Base-by-base conservation (phyloP, 2,888 invertebrate genomes). In the Mylabris sibirica region DNA sequence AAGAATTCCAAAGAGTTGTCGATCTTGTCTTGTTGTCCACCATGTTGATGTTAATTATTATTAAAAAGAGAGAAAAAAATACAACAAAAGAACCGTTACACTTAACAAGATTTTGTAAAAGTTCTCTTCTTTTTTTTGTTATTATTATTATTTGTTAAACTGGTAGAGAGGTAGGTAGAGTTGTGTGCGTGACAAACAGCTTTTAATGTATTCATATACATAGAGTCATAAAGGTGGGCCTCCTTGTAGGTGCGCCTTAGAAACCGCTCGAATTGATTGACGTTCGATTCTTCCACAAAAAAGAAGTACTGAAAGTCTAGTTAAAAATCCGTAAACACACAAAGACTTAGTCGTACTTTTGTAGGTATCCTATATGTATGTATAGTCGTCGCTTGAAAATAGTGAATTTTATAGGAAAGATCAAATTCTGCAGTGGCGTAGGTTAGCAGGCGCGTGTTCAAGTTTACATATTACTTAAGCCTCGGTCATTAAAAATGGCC, bases 211-310 rank as follows among this genome's bases (percentile, higher is more conserved):
- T 75, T 74, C 75, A 74, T 74, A 74, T 74, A 74, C 74, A 67
- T 72, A 72, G 73, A 74, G 17, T 44, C 44, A 74, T 72, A 72
- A 72, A 71, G 71, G 73, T 72, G 72, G 75, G 74, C 61, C 79
- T 76, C 77, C 77, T 77, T 73, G n/a, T n/a, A 76, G 77, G 79
- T 80, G 80, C 77, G 79, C 75, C 79, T 59, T 74, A 76, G 76
- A 66, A 74, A 76, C 77, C 77, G 78, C 74, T 75, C 76, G 75
- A 74, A 78, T 75, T 80, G 80, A 80, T 79, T 79, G 80, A 79
- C 80, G 78, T 79, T 79, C 77, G 72, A 67, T 61, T 67, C 68
- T 70, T 73, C 72, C n/a, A n/a, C n/a, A 44, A n/a, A n/a, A 17
- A 44, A 6, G 12, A 44, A 44, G 3, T 44, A 44, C 44, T n/a